Conservation (phyloP, 2,797 vertebrate genomes). For the Philypnodon macrostomus region DNA sequence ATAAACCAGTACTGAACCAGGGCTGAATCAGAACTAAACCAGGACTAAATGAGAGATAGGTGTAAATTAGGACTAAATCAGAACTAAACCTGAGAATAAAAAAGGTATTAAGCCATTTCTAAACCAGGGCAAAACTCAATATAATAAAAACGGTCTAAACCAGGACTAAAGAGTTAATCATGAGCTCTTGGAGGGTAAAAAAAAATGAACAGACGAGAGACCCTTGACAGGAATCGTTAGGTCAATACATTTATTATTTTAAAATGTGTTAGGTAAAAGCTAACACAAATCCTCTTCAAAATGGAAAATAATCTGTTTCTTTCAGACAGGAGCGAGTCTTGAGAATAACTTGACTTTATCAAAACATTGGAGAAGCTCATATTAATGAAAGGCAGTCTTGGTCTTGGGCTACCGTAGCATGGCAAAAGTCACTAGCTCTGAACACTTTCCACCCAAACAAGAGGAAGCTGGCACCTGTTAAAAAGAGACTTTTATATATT, state of each 20-base stretch:
- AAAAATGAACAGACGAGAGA: too few species aligned
- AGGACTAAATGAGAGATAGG: too few species aligned
- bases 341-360: constrained; percentile 56
- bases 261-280: constrained; percentile 60
- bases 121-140: too few species aligned
- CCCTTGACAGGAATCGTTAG: too few species aligned
- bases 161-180: too few species aligned
- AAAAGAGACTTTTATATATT: constrained; percentile 66
- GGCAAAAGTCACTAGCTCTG: constrained; percentile 49
- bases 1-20: too few species aligned
- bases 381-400: constrained; percentile 68
- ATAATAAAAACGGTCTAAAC: too few species aligned
- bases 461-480: constrained; percentile 63
- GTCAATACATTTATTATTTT: constrained; percentile 51
- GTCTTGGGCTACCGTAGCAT: constrained; percentile 36
- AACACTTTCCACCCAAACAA: constrained; percentile 67
- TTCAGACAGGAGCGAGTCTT: constrained; percentile 58
- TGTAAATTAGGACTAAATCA: too few species aligned
- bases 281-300: constrained; percentile 61
- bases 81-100: too few species aligned
- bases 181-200: constrained; percentile 16
- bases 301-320: constrained; percentile 67
- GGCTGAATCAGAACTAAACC: too few species aligned
- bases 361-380: constrained; percentile 63
- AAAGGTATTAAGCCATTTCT: too few species aligned